Evolutionary conservation across 2,113 vertebrate species (phyloP).

Genomic region (Oncorhynchus tshawytscha): DNA sequence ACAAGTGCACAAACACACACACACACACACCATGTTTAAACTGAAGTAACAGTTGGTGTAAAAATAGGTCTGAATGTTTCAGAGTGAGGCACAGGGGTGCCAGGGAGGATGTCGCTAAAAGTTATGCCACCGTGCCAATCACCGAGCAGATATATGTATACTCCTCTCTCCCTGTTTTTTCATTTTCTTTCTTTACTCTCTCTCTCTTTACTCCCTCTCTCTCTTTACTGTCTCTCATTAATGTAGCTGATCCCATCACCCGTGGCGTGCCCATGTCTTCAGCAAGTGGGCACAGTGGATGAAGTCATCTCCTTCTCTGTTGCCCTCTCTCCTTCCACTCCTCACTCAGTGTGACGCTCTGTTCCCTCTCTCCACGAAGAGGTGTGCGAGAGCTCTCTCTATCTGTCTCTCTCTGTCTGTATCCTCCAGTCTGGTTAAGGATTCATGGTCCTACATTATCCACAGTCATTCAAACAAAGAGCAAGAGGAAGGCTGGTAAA

Average conservation of each 20-base stretch:
- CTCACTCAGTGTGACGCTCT: constrained; percentile 19
- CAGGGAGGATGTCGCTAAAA: neutral
- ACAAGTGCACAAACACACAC: constrained; percentile 72
- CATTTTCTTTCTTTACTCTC: no score
- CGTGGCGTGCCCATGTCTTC: constrained; percentile 37
- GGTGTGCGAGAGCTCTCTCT: constrained; percentile 39
- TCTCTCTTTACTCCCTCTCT: no score
- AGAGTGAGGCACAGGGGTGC: neutral
- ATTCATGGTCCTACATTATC: no score
- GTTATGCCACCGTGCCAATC: neutral
- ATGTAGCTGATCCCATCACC: constrained; percentile 30
- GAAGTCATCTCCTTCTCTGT: constrained; percentile 60
- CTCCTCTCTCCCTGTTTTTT: no score
- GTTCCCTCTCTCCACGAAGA: constrained; percentile 34
- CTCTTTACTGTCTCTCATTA: neutral
- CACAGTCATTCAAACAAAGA: no score
- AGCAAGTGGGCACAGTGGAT: constrained; percentile 45
- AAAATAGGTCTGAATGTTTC: neutral
- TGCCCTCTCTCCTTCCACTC: constrained; percentile 22
- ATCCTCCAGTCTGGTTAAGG: neutral
- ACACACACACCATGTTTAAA: neutral
- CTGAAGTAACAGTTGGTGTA: neutral
- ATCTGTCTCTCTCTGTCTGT: neutral
- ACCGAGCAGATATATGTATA: neutral
- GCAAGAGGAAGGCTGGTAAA: no score